Evolutionary conservation across 2,888 invertebrate species (phyloP).

Genomic region (Hypomecis atomaria): DNA sequence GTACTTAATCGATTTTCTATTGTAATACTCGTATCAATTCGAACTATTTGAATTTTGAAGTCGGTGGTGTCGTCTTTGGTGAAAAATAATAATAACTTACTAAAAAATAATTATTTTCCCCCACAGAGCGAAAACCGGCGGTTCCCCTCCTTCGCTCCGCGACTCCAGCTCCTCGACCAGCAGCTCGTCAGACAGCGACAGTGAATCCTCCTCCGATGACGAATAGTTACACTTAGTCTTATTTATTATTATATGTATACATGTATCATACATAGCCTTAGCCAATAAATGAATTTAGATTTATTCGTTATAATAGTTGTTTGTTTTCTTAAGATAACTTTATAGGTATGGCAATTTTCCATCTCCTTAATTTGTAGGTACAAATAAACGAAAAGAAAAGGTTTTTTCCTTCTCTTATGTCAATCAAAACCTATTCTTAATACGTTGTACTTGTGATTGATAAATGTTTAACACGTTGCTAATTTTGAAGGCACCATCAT

Average conservation of each 20-base stretch:
- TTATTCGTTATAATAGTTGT: conserved; percentile 28
- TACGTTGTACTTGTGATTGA: too few species aligned
- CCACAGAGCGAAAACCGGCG: conserved; percentile 66
- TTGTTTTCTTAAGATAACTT: too few species aligned
- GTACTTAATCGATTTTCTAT: too few species aligned
- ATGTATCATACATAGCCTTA: conserved; percentile 35
- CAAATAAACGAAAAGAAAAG: too few species aligned
- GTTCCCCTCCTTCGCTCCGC: conserved; percentile 45
- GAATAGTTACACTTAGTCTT: conserved; percentile 53
- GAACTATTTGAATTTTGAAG: too few species aligned
- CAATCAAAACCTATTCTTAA: too few species aligned
- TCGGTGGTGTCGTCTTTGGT: background rate
- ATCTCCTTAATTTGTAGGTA: too few species aligned
- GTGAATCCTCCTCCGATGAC: conserved; percentile 67
- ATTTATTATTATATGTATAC: conserved; percentile 34
- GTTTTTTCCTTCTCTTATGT: too few species aligned
- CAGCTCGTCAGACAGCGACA: conserved; percentile 70
- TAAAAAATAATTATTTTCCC: conserved; percentile 26
- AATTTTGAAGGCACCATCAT: too few species aligned
- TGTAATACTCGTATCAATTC: too few species aligned
- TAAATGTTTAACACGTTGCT: too few species aligned
- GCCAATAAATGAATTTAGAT: conserved; percentile 58
- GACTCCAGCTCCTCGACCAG: conserved; percentile 53
- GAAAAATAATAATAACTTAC: background rate
- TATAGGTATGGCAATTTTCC: too few species aligned